Base-by-base conservation (phyloP, 2,888 invertebrate species). In the Campopleginae sp. region DNA sequence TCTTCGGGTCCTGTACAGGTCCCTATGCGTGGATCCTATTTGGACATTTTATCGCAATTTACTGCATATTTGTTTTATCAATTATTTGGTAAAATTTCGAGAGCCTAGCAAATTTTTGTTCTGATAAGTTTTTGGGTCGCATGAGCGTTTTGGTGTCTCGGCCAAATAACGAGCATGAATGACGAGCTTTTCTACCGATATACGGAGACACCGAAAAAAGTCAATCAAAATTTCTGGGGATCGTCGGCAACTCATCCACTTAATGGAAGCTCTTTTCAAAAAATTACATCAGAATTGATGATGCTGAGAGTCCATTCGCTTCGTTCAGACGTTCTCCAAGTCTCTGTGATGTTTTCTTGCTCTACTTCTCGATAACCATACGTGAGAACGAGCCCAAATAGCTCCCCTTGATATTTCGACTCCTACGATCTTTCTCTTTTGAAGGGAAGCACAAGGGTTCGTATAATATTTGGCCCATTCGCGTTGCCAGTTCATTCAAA, bases 381-480 rank as follows among this genome's bases (percentile, higher is more conserved):
- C 54, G 68, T 31, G 63, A 66, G 58, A 78, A 72, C 44, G 23
- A 42, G 31, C 54, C 23, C 38, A 17, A 5, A 23, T 12, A 65
- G n/a, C 48, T 72, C 63, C 66, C 42, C 65, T 61, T 74, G 76
- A 80, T 82, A 68, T 82, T 82, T 72, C 76, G 80, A 80, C 68
- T 61, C 80, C 71, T 46, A 82, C 66, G 44, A 82, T 82, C 61
- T 74, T 78, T 70, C 65, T 72, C 48, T 51, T 79, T 75, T 71
- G 38, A 14, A 51, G 42, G 51, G 33, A 33, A 48, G 61, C 6
- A 19, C 31, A 51, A 63, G 61, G 44, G 74, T 46, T 61, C n/a
- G 74, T 74, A 31, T 23, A 42, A 61, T 61, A 44, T 42, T 70
- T 38, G 63, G 58, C 12, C 48, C 48, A 7, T 72, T 23, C n/a